phyloP scores from a whole-genome alignment of 2,888 invertebrate genomes.

The Cotesia congregata region DNA sequence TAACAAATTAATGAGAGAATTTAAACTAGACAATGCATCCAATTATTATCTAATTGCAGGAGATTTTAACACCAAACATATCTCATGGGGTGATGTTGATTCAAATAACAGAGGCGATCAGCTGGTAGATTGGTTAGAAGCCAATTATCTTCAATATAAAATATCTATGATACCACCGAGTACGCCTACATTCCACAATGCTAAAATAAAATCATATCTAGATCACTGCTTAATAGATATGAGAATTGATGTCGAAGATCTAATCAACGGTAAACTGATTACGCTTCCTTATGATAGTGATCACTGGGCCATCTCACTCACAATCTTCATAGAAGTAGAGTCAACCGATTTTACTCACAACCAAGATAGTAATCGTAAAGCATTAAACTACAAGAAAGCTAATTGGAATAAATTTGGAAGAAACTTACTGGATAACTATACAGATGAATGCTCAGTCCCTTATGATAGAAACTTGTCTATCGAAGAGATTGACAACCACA shows the following conservation, averaged over 20 bases:
- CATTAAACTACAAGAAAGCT: slow-evolving; percentile 31
- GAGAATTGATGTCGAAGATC: slow-evolving; percentile 27
- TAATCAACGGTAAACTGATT: background rate
- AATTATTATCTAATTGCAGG: slow-evolving; percentile 31
- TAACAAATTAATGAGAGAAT: slow-evolving; percentile 4
- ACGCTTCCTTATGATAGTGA: slow-evolving; percentile 37
- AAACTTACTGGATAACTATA: background rate
- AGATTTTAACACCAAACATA: slow-evolving; percentile 32
- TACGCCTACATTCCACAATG: slow-evolving; percentile 10
- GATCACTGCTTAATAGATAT: slow-evolving; percentile 31
- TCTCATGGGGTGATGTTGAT: slow-evolving; percentile 23
- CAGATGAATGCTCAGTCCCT: background rate
- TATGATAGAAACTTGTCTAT: slow-evolving; percentile 26
- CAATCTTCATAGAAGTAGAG: background rate
- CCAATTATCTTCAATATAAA: slow-evolving; percentile 17
- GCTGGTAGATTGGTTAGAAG: slow-evolving; percentile 12
- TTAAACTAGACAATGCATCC: background rate
- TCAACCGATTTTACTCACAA: too few species aligned
- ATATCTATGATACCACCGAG: slow-evolving; percentile 16
- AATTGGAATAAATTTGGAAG: slow-evolving; percentile 32
- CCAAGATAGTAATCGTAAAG: too few species aligned
- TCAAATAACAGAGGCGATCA: slow-evolving; percentile 32
- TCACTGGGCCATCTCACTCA: slow-evolving; percentile 30
- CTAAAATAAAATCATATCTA: slow-evolving; percentile 25
- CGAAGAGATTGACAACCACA: slow-evolving; percentile 31